Percentiles rank a stretch among this genome's conserved stretches.
phyloP scores from a whole-genome alignment of 2,888 invertebrate species.

The Amblyteles armatorius region DNA sequence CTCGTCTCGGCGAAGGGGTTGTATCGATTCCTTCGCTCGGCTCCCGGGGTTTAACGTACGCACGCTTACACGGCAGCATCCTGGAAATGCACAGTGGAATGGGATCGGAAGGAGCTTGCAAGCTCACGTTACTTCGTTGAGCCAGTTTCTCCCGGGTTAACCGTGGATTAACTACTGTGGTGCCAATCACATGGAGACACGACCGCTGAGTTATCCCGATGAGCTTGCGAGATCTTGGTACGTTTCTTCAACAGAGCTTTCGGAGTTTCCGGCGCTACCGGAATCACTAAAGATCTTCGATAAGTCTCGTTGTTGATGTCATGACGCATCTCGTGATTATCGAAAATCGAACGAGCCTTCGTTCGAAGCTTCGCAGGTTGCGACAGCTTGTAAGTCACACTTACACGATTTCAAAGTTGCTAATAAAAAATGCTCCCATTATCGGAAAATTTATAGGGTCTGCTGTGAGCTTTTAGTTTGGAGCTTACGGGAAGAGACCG shows the following conservation, averaged over 20 bases:
- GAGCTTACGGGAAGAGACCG: conserved; percentile 1
- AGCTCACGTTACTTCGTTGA: conserved; percentile 30
- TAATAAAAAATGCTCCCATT: neutral
- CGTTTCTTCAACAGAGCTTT: neutral
- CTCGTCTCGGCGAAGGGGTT: conserved; percentile 33
- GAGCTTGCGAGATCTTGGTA: neutral
- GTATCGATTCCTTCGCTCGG: conserved; percentile 56
- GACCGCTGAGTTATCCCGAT: neutral
- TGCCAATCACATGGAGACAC: neutral
- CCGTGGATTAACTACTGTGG: conserved; percentile 6
- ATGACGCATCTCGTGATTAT: neutral
- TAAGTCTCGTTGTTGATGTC: neutral
- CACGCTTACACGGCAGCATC: conserved; percentile 43
- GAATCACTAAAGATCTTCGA: neutral
- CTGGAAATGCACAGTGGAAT: conserved; percentile 37
- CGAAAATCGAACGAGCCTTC: neutral
- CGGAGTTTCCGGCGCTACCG: neutral
- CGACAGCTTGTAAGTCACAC: neutral
- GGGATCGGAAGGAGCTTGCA: conserved; percentile 15
- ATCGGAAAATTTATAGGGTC: neutral
- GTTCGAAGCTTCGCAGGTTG: neutral
- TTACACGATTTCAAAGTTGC: neutral
- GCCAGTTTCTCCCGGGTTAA: conserved; percentile 33
- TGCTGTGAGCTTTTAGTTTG: neutral
- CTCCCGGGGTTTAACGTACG: conserved; percentile 46